These are phyloP conservation scores for Ptychadena robeensis DNA, from an alignment of 2,797 vertebrate species.

Conservation along the genomic window DNA sequence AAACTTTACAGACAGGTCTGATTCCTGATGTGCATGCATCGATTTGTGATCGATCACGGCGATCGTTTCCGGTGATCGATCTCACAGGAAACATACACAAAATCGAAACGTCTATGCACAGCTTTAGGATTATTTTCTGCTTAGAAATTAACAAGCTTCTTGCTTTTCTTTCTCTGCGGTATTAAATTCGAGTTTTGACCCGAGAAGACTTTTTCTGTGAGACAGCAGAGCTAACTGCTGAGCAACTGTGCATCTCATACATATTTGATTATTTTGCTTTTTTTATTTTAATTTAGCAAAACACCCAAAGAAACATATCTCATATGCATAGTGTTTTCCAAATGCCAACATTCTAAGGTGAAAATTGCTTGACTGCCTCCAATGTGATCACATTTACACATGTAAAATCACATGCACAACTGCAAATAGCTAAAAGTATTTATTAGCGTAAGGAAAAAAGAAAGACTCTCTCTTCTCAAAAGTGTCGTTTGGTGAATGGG, in stretches of 20 bases:
- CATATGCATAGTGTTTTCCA: background rate
- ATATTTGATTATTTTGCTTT: background rate
- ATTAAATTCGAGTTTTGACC: background rate
- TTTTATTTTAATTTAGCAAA: background rate
- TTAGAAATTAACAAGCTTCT: background rate
- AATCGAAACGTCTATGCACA: no score
- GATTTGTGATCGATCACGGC: no score
- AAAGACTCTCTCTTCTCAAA: background rate
- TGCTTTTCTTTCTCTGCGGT: background rate
- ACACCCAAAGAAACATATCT: background rate
- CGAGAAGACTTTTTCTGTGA: background rate
- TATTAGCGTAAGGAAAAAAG: background rate
- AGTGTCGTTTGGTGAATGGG: slow-evolving; percentile 11
- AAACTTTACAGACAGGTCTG: no score
- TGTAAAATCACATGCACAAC: background rate
- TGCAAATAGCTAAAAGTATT: background rate
- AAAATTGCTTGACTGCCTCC: background rate
- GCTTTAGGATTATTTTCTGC: no score
- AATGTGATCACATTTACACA: background rate
- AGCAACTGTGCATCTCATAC: background rate
- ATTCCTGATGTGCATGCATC: no score
- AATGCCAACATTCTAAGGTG: background rate
- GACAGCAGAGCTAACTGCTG: background rate
- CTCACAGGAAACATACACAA: no score
- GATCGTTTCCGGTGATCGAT: no score